Percentiles rank a stretch among this genome's conserved stretches.
phyloP scores from a whole-genome alignment of 2,113 vertebrate species.

The Collichthys lucidus region DNA sequence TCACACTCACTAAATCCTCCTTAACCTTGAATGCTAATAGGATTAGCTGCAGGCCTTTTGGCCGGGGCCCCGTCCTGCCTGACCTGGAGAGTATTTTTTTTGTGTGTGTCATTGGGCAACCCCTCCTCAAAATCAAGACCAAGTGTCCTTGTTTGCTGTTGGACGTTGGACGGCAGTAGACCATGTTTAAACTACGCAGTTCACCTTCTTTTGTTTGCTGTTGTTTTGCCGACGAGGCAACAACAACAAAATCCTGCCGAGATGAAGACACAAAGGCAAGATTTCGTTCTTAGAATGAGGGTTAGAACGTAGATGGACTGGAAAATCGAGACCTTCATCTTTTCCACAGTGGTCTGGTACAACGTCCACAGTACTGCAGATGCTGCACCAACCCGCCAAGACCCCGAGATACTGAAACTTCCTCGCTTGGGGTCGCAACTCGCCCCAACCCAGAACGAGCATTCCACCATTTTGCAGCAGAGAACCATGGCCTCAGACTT shows the following conservation, averaged over 20 bases:
- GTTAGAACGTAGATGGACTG: no score
- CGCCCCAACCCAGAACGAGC: no score
- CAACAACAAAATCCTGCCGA: background rate
- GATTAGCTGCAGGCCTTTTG: constrained; percentile 64
- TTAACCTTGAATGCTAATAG: constrained; percentile 75
- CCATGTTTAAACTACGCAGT: background rate
- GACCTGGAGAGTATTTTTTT: constrained; percentile 4
- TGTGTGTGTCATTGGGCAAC: background rate
- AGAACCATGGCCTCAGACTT: no score
- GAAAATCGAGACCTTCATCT: no score
- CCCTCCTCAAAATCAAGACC: background rate
- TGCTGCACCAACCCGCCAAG: no score
- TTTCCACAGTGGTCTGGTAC: no score
- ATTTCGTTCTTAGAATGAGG: no score
- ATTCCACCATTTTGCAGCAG: no score
- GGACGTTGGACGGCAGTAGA: background rate
- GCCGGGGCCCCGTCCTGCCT: background rate
- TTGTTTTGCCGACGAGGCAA: background rate
- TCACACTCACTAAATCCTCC: constrained; percentile 61
- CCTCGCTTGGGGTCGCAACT: no score
- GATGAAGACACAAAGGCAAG: background rate
- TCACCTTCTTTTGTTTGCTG: background rate
- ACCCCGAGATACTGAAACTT: no score
- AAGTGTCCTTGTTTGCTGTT: background rate
- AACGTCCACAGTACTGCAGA: no score